Evolutionary conservation across 1,140 invertebrate genomes (phyloP), one percentile per base, ranked within the genome.

Genomic region (Drosophila simulans): DNA sequence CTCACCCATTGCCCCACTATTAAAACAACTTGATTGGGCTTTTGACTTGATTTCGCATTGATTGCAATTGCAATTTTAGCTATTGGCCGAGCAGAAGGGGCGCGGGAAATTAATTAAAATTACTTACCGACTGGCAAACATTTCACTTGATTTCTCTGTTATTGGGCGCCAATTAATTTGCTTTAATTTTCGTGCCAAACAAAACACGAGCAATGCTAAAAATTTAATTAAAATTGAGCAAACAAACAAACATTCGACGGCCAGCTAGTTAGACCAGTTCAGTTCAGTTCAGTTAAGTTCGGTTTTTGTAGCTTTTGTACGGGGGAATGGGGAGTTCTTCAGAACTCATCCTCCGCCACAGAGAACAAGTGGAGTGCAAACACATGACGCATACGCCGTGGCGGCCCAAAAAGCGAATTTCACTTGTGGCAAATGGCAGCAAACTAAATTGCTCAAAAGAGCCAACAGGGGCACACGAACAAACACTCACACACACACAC

Each of bases 181-280:
- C 74, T 77, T 77, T 62, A 77, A 69, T 77, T 77, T 77, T 77
- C 60, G 37, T 46, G 51, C 66, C 59, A 46, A 31, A 59, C 56
- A 68, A 77, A 77, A 76, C 74, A 60, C 40, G 54, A 63, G 78
- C 68, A 59, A 81, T 63, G 79, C 78, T 68, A 73, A 82, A 76
- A 82, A 82, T 82, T 77, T 82, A 82, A 82, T 82, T 82, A 82
- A 82, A 82, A 77, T 73, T 71, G 68, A 60, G 69, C 53, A 73
- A 62, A 56, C 46, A 62, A 48, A 60, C 46, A 74, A 42, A 77
- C 37, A 60, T 22, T 51, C 42, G 40, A 40, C 37, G 12, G 45
- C n/a, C 57, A 51, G 64, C 64, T 68, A 71, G 68, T 68, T 71
- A 71, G 64, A 42, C 31, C 25, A 48, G 42, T 49, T 49, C 25